These are phyloP conservation scores for Cisticola juncidis DNA, from an alignment of 2,113 vertebrate species.

Conservation along the genomic window DNA sequence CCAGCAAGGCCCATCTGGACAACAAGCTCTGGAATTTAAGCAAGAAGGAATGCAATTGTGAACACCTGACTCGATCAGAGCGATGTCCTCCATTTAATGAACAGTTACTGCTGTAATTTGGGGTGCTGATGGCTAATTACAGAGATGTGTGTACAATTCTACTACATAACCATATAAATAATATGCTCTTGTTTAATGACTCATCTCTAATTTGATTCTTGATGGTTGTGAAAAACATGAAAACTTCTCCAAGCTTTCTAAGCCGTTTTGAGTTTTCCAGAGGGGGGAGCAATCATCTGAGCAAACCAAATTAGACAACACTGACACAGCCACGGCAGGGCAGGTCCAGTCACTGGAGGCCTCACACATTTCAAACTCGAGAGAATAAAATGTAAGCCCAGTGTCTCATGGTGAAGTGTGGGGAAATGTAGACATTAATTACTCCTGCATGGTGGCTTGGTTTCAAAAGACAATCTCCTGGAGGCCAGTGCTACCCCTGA, in stretches of 20 bases:
- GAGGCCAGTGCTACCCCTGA: not conserved
- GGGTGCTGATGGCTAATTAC: not conserved
- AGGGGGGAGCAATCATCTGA: not conserved
- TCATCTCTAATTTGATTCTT: not conserved
- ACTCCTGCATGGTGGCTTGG: not conserved
- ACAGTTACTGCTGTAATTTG: not conserved
- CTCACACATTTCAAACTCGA: not conserved
- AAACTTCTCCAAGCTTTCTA: not conserved
- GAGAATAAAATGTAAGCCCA: not conserved
- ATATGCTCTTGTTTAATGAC: not conserved
- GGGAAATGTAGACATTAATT: not conserved
- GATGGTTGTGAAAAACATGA: not conserved
- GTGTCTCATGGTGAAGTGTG: not conserved
- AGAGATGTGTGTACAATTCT: not conserved
- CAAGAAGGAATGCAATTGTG: not conserved
- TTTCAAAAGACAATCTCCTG: not conserved
- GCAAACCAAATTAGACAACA: not conserved
- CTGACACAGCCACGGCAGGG: not conserved
- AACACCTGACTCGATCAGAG: not conserved
- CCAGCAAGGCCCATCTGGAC: constrained; percentile 35
- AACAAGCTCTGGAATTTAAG: constrained; percentile 16
- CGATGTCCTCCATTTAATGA: not conserved
- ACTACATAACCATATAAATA: not conserved
- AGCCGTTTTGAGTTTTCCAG: not conserved
- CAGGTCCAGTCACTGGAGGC: not conserved